These are phyloP conservation scores for Oryzaephilus surinamensis DNA, from an alignment of 1,140 invertebrate genomes.

Conservation along the genomic window DNA sequence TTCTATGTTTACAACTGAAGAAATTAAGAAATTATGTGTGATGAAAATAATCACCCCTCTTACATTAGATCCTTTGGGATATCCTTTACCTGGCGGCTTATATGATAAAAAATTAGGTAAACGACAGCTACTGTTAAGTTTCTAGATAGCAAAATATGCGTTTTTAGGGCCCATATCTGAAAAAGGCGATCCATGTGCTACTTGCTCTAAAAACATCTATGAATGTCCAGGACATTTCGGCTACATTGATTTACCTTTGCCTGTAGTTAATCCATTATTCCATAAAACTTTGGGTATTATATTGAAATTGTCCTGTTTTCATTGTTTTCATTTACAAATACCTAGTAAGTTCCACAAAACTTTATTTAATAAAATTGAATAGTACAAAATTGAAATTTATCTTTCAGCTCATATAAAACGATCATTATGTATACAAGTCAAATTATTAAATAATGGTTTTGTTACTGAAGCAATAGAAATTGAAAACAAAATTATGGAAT, in stretches of 20 bases:
- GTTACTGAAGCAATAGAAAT: conserved; percentile 59
- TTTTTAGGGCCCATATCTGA: conserved; percentile 47
- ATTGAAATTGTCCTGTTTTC: conserved; percentile 57
- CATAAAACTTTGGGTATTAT: conserved; percentile 60
- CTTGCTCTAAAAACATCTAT: conserved; percentile 59
- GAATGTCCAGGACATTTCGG: conserved; percentile 91
- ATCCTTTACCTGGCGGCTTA: conserved; percentile 71
- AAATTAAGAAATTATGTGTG: conserved; percentile 81
- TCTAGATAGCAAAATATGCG: conserved; percentile 5
- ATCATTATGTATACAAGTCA: conserved; percentile 61
- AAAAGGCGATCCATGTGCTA: conserved; percentile 62
- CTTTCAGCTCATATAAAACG: conserved; percentile 48
- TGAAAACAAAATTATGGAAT: conserved; percentile 38
- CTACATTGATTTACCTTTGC: conserved; percentile 83
- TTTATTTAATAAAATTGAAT: too few species aligned
- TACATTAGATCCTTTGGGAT: conserved; percentile 76
- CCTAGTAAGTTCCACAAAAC: conserved; percentile 48
- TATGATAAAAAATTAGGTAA: conserved; percentile 74
- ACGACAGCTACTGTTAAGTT: conserved; percentile 9
- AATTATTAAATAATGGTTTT: conserved; percentile 63
- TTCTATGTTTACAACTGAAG: conserved; percentile 63
- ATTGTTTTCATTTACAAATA: conserved; percentile 61
- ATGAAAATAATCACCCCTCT: conserved; percentile 71
- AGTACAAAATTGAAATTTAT: too few species aligned
- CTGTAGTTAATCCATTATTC: conserved; percentile 87